Percentiles rank a stretch among this genome's conserved stretches.
phyloP scores from a whole-genome alignment of 2,888 invertebrate genomes.

The Drosophila lutescens region DNA sequence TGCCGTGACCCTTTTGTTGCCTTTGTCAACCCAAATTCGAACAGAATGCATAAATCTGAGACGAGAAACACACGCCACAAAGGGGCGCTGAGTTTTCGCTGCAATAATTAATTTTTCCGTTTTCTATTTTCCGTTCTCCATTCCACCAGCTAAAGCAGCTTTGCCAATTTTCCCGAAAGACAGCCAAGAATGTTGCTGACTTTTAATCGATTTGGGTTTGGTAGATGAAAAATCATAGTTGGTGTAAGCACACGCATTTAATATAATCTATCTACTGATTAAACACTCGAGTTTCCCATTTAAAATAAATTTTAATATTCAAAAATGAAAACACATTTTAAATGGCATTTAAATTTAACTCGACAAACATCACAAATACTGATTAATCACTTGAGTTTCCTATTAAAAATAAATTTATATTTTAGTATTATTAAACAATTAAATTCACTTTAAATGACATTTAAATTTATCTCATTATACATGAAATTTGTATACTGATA shows the following conservation, averaged over 20 bases:
- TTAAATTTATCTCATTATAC: not conserved
- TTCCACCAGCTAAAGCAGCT: not conserved
- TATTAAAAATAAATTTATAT: too few relatives aligned
- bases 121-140: conserved; percentile 1
- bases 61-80: conserved; percentile 12
- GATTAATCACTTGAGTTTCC: too few relatives aligned
- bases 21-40: conserved; percentile 61
- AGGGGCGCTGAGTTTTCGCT: not conserved
- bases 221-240: too few relatives aligned
- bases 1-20: conserved; percentile 14
- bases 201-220: conserved; percentile 12
- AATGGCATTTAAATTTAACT: too few relatives aligned
- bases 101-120: conserved; percentile 40
- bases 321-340: too few relatives aligned
- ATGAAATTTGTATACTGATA: too few relatives aligned
- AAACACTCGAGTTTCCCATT: too few relatives aligned
- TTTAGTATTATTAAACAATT: too few relatives aligned
- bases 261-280: too few relatives aligned
- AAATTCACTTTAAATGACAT: not conserved
- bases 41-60: conserved; percentile 67
- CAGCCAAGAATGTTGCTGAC: conserved; percentile 3
- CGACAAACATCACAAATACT: too few relatives aligned
- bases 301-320: too few relatives aligned
- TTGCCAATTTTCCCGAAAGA: conserved; percentile 2
- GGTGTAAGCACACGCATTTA: too few relatives aligned